phyloP scores from a whole-genome alignment of 30 jellyfish, hydroid and myxozoan species.

The Aurelia sp. region DNA sequence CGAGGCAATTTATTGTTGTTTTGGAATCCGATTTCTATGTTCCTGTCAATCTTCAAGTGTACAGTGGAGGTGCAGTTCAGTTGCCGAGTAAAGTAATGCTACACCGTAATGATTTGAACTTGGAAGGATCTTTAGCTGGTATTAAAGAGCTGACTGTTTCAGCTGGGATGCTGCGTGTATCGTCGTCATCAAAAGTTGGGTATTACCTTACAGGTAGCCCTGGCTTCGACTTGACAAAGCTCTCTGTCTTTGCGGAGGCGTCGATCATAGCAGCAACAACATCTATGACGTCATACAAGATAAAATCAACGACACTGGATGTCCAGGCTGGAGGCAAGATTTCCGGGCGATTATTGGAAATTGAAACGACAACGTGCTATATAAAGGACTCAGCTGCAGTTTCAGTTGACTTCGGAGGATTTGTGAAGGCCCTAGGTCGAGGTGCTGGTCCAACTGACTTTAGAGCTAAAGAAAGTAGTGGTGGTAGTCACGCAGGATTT shows the following conservation, averaged over 20 bases:
- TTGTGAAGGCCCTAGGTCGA: conserved; percentile 28
- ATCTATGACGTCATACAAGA: conserved; percentile 17
- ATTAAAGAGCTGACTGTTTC: conserved; percentile 49
- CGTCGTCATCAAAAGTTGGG: conserved; percentile 26
- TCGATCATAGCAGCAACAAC: conserved; percentile 3
- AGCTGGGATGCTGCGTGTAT: conserved; percentile 28
- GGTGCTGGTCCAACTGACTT: conserved; percentile 62
- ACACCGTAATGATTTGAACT: conserved; percentile 40
- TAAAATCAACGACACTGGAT: conserved; percentile 20
- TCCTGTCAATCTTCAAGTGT: conserved; percentile 63
- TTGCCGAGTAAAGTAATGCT: conserved; percentile 63
- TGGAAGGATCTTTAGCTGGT: conserved; percentile 59
- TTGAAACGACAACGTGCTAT: conserved; percentile 23
- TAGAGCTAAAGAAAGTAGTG: conserved; percentile 53
- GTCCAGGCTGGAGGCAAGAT: conserved; percentile 53
- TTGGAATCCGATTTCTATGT: conserved; percentile 46
- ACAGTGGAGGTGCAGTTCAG: conserved; percentile 51
- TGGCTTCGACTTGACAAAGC: conserved; percentile 25
- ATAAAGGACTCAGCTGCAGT: conserved; percentile 38
- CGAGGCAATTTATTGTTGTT: conserved; percentile 38
- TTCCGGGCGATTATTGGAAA: conserved; percentile 28
- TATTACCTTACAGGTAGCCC: conserved; percentile 8
- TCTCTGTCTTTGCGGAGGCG: conserved; percentile 41
- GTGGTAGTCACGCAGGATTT: conserved; percentile 77
- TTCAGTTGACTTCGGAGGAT: conserved; percentile 42